Conservation (phyloP, 2,888 invertebrate species). For the Agrochola circellaris region DNA sequence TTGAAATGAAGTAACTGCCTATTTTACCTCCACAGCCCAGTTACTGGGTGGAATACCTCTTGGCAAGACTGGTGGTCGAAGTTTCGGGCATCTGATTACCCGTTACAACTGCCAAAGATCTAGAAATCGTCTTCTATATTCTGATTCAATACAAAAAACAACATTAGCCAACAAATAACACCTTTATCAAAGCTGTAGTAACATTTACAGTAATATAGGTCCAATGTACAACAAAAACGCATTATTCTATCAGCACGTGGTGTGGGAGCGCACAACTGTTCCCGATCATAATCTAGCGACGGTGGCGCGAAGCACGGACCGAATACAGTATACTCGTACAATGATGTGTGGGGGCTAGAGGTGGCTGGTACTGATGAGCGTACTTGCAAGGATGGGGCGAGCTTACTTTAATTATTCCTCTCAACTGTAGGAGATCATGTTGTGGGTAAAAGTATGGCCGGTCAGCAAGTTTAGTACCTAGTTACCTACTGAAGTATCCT, state of each 20-base stretch:
- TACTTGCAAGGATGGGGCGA: neutral
- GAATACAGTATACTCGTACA: neutral
- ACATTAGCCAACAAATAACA: neutral
- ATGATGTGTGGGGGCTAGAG: conserved; percentile 21
- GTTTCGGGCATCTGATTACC: neutral
- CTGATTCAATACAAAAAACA: neutral
- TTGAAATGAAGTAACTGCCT: neutral
- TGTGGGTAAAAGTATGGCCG: too few species aligned
- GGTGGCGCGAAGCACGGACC: conserved; percentile 65
- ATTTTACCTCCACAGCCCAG: neutral
- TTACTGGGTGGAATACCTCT: neutral
- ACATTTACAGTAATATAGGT: conserved; percentile 14
- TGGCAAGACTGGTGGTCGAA: neutral
- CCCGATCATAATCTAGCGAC: conserved; percentile 74
- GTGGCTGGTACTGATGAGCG: neutral
- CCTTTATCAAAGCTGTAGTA: neutral
- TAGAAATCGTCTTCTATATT: neutral
- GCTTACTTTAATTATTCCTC: too few species aligned
- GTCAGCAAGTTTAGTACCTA: too few species aligned
- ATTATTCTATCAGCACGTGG: conserved; percentile 45
- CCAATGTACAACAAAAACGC: conserved; percentile 52
- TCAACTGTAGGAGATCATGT: neutral
- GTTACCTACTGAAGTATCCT: too few species aligned
- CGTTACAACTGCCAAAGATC: neutral
- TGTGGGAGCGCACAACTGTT: conserved; percentile 73